Conservation (phyloP, 2,797 vertebrate genomes). For the Cirrhinus mrigala region DNA sequence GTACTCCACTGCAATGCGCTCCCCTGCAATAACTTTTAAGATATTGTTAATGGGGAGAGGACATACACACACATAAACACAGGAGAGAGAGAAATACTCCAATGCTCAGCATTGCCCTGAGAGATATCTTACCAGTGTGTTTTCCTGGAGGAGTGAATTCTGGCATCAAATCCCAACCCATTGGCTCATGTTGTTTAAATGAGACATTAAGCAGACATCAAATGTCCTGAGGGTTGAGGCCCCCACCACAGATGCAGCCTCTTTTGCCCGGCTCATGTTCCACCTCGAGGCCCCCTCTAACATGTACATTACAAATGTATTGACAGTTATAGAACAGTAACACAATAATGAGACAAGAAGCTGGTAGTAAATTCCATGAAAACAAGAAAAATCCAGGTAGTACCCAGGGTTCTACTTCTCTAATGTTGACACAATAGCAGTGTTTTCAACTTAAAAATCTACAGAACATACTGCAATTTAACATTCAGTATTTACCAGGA, state of each 20-base stretch:
- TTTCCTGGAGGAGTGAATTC: slow-evolving; percentile 47
- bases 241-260: slow-evolving; percentile 16
- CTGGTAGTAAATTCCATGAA: neutral
- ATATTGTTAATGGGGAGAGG: too few relatives aligned
- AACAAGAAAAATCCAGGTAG: too few relatives aligned
- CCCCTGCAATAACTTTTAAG: too few relatives aligned
- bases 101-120: neutral
- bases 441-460: neutral
- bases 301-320: slow-evolving; percentile 42
- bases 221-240: slow-evolving; percentile 23
- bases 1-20: too few relatives aligned
- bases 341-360: neutral
- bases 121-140: slow-evolving; percentile 45
- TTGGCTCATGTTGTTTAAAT: slow-evolving; percentile 37
- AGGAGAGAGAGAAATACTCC: too few relatives aligned
- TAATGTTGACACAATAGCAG: neutral
- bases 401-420: neutral
- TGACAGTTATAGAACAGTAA: neutral
- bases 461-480: neutral
- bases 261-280: slow-evolving; percentile 35
- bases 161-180: slow-evolving; percentile 40
- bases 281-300: slow-evolving; percentile 49
- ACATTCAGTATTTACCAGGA: neutral
- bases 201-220: slow-evolving; percentile 42
- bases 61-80: too few relatives aligned